Conservation (phyloP, 2,797 vertebrate genomes). For the Acanthurus tractus region DNA sequence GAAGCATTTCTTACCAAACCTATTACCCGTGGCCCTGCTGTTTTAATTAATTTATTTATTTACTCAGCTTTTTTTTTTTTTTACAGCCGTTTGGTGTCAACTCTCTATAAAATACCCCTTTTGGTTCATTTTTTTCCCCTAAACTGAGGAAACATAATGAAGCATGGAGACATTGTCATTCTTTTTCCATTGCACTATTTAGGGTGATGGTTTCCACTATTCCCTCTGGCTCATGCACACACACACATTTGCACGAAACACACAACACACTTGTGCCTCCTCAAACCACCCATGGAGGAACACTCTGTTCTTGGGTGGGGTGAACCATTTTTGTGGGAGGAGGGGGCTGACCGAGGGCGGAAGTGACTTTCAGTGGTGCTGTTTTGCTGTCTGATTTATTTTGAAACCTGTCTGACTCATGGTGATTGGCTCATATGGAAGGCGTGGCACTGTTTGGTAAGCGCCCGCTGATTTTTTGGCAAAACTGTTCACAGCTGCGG, state of each 20-base stretch:
- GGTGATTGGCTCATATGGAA: conserved; percentile 64
- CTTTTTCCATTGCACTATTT: conserved; percentile 66
- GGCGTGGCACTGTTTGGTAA: conserved; percentile 66
- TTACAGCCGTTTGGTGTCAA: conserved; percentile 44
- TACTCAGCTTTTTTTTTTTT: not conserved
- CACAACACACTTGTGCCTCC: conserved; percentile 65
- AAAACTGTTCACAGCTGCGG: conserved; percentile 69
- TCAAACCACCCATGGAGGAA: conserved; percentile 79
- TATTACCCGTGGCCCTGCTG: conserved; percentile 45
- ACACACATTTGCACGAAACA: conserved; percentile 65
- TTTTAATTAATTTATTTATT: conserved; percentile 21
- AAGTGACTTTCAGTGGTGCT: conserved; percentile 63
- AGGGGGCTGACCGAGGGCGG: conserved; percentile 56
- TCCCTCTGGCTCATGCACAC: conserved; percentile 56
- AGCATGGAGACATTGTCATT: conserved; percentile 44
- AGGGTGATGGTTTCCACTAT: conserved; percentile 66
- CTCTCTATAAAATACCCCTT: conserved; percentile 55
- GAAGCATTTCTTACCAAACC: conserved; percentile 61
- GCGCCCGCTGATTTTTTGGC: conserved; percentile 55
- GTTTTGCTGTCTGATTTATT: conserved; percentile 69
- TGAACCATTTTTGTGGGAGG: conserved; percentile 63
- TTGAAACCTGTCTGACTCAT: conserved; percentile 62
- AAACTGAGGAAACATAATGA: conserved; percentile 41
- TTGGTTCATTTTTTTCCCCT: conserved; percentile 21
- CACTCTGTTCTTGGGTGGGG: conserved; percentile 80